Conservation (phyloP, 2,888 invertebrate genomes). For the Napeogenes inachia region DNA sequence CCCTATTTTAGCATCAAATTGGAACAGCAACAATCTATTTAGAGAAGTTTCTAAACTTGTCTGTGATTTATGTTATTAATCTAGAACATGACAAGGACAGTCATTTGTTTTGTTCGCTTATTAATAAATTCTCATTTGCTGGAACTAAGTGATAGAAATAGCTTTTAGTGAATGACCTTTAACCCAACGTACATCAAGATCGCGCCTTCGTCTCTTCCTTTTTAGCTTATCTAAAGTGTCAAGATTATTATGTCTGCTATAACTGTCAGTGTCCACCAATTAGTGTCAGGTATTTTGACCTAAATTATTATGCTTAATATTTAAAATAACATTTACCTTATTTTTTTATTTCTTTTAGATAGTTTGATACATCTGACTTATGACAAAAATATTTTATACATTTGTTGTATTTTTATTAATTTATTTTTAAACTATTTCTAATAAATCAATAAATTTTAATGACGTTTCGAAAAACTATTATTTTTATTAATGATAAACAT, state of each 20-base stretch:
- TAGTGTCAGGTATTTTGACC: conserved; percentile 18
- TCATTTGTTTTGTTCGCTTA: conserved; percentile 49
- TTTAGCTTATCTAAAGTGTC: conserved; percentile 32
- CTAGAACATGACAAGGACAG: conserved; percentile 60
- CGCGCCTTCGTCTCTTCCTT: conserved; percentile 29
- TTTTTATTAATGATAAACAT: background rate
- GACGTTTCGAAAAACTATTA: too few relatives aligned
- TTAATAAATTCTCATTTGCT: conserved; percentile 51
- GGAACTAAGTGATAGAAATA: conserved; percentile 52
- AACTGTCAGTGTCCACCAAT: conserved; percentile 8
- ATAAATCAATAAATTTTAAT: too few relatives aligned
- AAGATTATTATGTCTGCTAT: conserved; percentile 13
- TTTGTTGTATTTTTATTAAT: too few relatives aligned
- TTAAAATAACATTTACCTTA: too few relatives aligned
- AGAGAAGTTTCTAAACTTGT: conserved; percentile 47
- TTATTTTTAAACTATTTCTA: too few relatives aligned
- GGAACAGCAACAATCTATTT: conserved; percentile 46
- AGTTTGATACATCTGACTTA: too few relatives aligned
- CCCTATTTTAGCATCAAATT: conserved; percentile 44
- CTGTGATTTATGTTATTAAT: conserved; percentile 53
- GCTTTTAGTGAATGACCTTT: conserved; percentile 40
- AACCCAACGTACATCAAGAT: conserved; percentile 34
- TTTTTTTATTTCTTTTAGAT: too few relatives aligned
- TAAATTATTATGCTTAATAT: background rate
- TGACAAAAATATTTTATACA: too few relatives aligned